Base-by-base conservation (phyloP, 1,140 invertebrate genomes). In the Brachionus rubens region DNA sequence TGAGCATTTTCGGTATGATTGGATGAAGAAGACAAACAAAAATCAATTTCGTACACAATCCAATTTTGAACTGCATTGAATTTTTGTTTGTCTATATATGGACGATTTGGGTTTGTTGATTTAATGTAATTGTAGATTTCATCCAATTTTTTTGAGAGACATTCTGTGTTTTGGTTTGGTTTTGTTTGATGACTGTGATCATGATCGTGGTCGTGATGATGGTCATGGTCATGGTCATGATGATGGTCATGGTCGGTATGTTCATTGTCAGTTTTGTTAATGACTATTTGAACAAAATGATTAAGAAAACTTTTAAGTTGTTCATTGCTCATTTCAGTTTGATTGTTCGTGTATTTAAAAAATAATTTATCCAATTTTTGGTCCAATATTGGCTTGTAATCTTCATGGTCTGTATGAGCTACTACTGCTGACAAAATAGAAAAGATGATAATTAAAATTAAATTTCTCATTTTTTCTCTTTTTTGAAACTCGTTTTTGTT, bases 171-270 rank as follows among this genome's bases (percentile, higher is more conserved):
- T 16, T 33, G 10, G 9, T 7, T 59, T 33, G 54, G 54, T n/a
- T 12, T 36, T 36, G 33, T 30, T 59, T 59, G 30, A 16, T 59
- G 54, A 59, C 54, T 59, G 54, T 59, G 54, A 19, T 56, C 52
- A 9, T 56, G 52, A 5, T 30, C 26, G n/a, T 56, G 52, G 14
- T 59, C 54, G 36, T 59, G 54, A 9, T n/a, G 14, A 5, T 59
- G 9, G 10, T 12, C 24, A 30, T 56, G 52, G 2, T 28, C 54
- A 59, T 59, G 54, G 14, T 36, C 30, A 59, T 59, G 54, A 59
- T 59, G 12, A 40, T 59, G 4, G 1, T 40, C 54, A 9, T 36
- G n/a, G 19, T 59, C 28, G 3, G 10, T 36, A 16, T 59, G 30
- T 19, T 36, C 54, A 3, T 28, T 36, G 14, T 36, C 33, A n/a